A percentile compares a stretch with the other conserved stretches of the same genome.
Conservation (phyloP, 1,140 invertebrate genomes). For the Euschistus heros region DNA sequence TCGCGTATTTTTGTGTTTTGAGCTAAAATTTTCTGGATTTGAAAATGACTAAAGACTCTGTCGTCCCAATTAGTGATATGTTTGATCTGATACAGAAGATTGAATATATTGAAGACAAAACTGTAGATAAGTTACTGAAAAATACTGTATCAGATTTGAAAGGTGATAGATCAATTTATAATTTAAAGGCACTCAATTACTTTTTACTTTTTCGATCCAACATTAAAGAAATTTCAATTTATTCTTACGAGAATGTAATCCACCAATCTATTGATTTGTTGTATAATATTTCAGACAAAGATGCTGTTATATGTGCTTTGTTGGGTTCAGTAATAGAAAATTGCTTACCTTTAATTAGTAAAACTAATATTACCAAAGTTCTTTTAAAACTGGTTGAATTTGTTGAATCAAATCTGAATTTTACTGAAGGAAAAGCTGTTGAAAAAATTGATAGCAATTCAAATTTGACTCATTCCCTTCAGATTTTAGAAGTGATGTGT, state of each 20-base stretch:
- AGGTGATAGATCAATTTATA: neutral
- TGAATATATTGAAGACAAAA: neutral
- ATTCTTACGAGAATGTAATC: neutral
- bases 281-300: neutral
- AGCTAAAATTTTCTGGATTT: too few species aligned
- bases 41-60: neutral
- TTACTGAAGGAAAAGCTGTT: neutral
- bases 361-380: neutral
- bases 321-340: neutral
- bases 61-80: neutral
- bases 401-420: neutral
- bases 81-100: neutral
- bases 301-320: neutral
- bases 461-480: neutral
- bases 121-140: neutral
- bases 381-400: neutral
- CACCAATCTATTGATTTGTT: neutral
- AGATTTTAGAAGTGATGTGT: neutral
- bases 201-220: neutral
- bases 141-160: neutral
- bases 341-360: neutral
- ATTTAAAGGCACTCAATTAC: constrained; percentile 9
- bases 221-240: neutral
- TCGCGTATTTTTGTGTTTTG: too few species aligned
- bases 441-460: neutral